Conservation (phyloP, 2,888 invertebrate genomes). For the Serripes groenlandicus region DNA sequence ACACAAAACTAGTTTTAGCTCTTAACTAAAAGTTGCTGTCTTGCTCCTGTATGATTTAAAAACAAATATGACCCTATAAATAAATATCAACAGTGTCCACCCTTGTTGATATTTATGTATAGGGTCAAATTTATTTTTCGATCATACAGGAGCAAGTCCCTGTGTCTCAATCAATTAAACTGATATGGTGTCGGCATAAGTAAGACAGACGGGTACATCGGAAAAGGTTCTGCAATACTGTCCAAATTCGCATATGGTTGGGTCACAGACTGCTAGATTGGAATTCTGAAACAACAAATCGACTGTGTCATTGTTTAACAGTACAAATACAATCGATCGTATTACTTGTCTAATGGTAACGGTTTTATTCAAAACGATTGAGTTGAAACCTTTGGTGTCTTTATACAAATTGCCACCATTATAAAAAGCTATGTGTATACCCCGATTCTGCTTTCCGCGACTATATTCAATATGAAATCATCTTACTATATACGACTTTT, state of each 20-base stretch:
- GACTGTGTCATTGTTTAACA: not conserved
- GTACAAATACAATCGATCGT: not conserved
- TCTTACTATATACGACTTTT: not conserved
- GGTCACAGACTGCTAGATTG: not conserved
- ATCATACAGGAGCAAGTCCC: too few relatives aligned
- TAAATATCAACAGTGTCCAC: too few relatives aligned
- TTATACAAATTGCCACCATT: not conserved
- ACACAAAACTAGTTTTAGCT: too few relatives aligned
- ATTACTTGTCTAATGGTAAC: not conserved
- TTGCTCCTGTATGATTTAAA: too few relatives aligned
- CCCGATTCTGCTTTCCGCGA: not conserved
- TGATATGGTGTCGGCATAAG: too few relatives aligned
- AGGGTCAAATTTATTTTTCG: too few relatives aligned
- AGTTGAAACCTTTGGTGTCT: too few relatives aligned
- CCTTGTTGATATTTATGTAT: too few relatives aligned
- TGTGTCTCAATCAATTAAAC: too few relatives aligned
- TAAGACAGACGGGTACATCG: not conserved
- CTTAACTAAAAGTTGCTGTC: too few relatives aligned
- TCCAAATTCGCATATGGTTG: not conserved
- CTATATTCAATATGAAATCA: not conserved
- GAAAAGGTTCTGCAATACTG: conserved; percentile 9
- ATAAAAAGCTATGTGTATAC: not conserved
- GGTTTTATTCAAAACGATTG: not conserved
- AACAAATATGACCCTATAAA: too few relatives aligned
- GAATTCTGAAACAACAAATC: not conserved